These are phyloP conservation scores for Montipora capricornis DNA, from an alignment of 64 coral and sea anemone species.

Conservation along the genomic window DNA sequence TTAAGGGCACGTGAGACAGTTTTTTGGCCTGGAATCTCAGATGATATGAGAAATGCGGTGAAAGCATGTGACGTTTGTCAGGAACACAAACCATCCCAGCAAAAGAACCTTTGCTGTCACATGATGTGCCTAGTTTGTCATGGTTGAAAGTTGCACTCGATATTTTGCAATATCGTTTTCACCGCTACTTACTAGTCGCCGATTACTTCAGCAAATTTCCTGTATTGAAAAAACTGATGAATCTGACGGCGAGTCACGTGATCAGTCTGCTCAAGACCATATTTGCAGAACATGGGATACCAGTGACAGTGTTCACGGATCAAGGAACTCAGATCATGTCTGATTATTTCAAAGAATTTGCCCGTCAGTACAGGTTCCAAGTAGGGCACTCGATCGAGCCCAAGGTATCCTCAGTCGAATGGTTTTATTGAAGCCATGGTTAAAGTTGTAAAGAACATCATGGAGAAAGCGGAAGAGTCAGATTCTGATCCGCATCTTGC, in stretches of 20 bases:
- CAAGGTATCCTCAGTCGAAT: too few species aligned
- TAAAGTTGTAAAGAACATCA: too few species aligned
- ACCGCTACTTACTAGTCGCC: neutral
- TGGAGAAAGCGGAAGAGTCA: too few species aligned
- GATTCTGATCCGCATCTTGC: too few species aligned
- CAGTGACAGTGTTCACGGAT: neutral
- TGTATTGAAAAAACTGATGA: neutral
- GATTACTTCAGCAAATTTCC: neutral
- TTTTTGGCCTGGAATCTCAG: conserved; percentile 19
- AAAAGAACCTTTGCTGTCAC: neutral
- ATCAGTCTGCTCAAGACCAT: neutral
- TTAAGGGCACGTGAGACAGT: conserved; percentile 3
- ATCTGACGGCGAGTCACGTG: neutral
- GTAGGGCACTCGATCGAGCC: too few species aligned
- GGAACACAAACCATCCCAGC: conserved; percentile 18
- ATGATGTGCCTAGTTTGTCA: neutral
- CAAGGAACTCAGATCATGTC: too few species aligned
- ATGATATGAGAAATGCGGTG: conserved; percentile 8
- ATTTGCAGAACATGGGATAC: neutral
- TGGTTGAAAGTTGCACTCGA: neutral
- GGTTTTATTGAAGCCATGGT: too few species aligned
- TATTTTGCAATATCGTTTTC: neutral
- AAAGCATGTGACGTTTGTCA: conserved; percentile 1
- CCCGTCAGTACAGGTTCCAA: too few species aligned
- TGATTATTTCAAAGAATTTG: too few species aligned